These are phyloP conservation scores for Phataginus tetradactyla DNA, from an alignment of 2,797 vertebrate genomes.

Conservation along the genomic window DNA sequence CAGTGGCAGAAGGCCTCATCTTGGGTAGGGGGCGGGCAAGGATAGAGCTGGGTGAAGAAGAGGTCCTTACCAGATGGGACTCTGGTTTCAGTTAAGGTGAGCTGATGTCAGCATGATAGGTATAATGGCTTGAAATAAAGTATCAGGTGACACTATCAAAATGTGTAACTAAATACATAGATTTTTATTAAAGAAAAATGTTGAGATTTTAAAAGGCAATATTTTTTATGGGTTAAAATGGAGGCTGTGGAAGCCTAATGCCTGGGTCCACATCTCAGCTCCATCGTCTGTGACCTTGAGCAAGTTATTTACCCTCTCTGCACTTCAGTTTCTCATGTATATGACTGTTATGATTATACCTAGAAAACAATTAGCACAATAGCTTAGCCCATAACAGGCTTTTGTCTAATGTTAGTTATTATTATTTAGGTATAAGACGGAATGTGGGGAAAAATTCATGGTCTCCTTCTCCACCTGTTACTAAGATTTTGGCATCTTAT, in stretches of 20 bases:
- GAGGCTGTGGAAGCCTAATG: background rate
- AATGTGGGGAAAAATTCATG: background rate
- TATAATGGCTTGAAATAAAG: background rate
- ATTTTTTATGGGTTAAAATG: background rate
- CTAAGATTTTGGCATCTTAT: background rate
- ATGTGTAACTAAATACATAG: background rate
- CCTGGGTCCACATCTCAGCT: background rate
- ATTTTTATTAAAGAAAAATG: background rate
- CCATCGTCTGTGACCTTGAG: background rate
- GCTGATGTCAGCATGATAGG: background rate
- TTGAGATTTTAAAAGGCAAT: background rate
- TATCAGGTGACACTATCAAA: background rate
- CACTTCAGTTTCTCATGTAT: background rate
- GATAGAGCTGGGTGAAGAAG: background rate
- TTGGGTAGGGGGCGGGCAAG: rapidly evolving
- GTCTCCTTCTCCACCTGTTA: background rate
- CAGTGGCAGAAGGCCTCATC: background rate
- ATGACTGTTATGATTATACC: background rate
- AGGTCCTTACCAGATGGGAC: background rate
- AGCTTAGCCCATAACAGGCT: background rate
- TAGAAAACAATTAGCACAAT: background rate
- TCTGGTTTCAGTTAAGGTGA: background rate
- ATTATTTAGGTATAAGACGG: background rate
- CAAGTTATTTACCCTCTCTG: background rate
- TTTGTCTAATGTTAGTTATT: background rate